Percentiles rank a stretch among this genome's conserved stretches.
phyloP scores from a whole-genome alignment of 2,797 vertebrate genomes.

The Pteropus rufus region DNA sequence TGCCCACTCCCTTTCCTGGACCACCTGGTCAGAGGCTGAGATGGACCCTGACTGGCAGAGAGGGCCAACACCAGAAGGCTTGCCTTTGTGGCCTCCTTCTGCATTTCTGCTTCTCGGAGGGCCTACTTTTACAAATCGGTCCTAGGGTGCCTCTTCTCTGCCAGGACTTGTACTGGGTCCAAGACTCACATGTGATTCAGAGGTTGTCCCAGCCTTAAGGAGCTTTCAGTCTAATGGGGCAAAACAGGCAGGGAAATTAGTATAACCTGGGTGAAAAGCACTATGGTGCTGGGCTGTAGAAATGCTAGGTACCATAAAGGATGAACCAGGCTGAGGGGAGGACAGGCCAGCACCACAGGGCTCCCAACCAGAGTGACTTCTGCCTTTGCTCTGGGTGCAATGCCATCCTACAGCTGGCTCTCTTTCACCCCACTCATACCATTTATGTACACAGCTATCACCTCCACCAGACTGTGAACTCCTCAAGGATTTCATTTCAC shows the following conservation, averaged over 20 bases:
- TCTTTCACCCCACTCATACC: not conserved
- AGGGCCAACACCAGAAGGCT: not conserved
- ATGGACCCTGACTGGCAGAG: not conserved
- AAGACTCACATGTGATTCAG: conserved; percentile 15
- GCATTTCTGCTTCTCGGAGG: not conserved
- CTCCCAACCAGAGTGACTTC: not conserved
- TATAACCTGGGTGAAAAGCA: not conserved
- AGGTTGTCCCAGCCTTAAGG: not conserved
- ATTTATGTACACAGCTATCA: not conserved
- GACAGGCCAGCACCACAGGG: not conserved
- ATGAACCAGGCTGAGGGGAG: not conserved
- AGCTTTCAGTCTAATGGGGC: not conserved
- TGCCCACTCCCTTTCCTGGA: not conserved
- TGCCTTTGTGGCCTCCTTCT: not conserved
- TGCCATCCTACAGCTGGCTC: not conserved
- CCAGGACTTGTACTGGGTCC: not conserved
- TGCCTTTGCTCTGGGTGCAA: not conserved
- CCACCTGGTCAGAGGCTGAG: not conserved
- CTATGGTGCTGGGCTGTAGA: not conserved
- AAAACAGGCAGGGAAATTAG: conserved; percentile 12
- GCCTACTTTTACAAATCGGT: not conserved
- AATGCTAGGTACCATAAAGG: not conserved
- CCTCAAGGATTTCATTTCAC: not conserved
- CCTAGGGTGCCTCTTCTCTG: not conserved
- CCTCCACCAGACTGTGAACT: not conserved